These are phyloP conservation scores for Catharus minimus DNA, from an alignment of 2,113 vertebrate species.

Conservation along the genomic window DNA sequence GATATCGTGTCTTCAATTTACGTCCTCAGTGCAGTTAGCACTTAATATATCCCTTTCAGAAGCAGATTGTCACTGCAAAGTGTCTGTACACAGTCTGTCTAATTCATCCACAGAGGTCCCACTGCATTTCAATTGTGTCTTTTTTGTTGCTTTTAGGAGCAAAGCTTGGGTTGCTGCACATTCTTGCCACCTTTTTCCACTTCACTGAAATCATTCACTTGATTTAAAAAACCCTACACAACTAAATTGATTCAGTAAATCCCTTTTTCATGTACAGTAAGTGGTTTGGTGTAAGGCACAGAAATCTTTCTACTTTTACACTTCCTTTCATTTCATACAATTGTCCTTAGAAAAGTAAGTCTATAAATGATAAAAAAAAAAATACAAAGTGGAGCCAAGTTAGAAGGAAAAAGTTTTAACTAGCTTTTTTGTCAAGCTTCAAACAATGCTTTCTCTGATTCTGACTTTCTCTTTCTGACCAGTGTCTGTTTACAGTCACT, in stretches of 20 bases:
- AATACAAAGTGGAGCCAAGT: slow-evolving; percentile 53
- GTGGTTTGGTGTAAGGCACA: slow-evolving; percentile 63
- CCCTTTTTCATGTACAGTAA: slow-evolving; percentile 71
- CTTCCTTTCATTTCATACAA: slow-evolving; percentile 70
- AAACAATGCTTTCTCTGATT: slow-evolving; percentile 58
- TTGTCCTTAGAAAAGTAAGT: slow-evolving; percentile 63
- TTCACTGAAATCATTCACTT: slow-evolving; percentile 64
- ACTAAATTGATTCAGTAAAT: slow-evolving; percentile 70
- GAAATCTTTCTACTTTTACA: slow-evolving; percentile 66
- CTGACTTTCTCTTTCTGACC: slow-evolving; percentile 43
- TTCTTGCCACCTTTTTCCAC: slow-evolving; percentile 64
- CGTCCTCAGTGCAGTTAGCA: slow-evolving; percentile 36
- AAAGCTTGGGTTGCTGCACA: slow-evolving; percentile 54
- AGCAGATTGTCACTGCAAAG: slow-evolving; percentile 60
- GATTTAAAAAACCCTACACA: slow-evolving; percentile 68
- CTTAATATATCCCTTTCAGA: slow-evolving; percentile 68
- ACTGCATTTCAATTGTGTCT: slow-evolving; percentile 65
- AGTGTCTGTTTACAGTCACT: slow-evolving; percentile 58
- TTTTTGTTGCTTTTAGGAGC: slow-evolving; percentile 62
- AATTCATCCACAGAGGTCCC: slow-evolving; percentile 64
- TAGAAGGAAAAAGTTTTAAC: slow-evolving; percentile 62
- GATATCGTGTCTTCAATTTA: slow-evolving; percentile 66
- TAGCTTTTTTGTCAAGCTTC: slow-evolving; percentile 59
- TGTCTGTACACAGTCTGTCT: slow-evolving; percentile 57
- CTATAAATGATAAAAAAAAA: slow-evolving; percentile 60